A percentile compares a stretch with the other conserved stretches of the same genome.
These are phyloP conservation scores for Archegozetes longisetosus DNA, from an alignment of 1,140 invertebrate species.

Conservation along the genomic window DNA sequence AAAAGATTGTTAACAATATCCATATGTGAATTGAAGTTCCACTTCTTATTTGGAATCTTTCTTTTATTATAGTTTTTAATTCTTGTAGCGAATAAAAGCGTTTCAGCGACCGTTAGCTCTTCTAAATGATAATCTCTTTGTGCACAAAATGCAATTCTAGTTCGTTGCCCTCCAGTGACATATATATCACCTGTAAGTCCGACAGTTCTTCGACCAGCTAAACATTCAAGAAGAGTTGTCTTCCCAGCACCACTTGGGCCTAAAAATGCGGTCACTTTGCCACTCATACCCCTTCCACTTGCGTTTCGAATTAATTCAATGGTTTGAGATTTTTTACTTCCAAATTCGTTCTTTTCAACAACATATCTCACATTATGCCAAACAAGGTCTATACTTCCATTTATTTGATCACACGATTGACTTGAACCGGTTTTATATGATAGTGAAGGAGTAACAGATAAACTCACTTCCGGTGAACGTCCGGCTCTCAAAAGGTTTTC, in stretches of 20 bases:
- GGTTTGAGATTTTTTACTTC: too few relatives aligned
- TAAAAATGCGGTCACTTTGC: conserved; percentile 37
- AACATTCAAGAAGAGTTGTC: conserved; percentile 30
- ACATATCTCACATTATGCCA: too few relatives aligned
- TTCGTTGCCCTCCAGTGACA: not conserved
- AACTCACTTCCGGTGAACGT: too few relatives aligned
- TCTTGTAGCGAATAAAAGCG: conserved; percentile 81
- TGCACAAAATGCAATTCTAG: conserved; percentile 11
- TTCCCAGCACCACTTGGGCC: conserved; percentile 45
- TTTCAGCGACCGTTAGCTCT: conserved; percentile 70
- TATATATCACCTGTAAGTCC: conserved; percentile 5
- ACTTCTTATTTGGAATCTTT: too few relatives aligned
- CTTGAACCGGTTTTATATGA: too few relatives aligned
- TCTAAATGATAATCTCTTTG: conserved; percentile 80
- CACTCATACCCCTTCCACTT: too few relatives aligned
- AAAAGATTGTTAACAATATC: conserved; percentile 5
- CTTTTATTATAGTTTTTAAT: conserved; percentile 41
- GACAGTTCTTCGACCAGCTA: conserved; percentile 17
- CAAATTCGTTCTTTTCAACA: too few relatives aligned
- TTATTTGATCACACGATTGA: too few relatives aligned
- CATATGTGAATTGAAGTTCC: not conserved
- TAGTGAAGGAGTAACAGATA: too few relatives aligned
- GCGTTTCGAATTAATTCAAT: too few relatives aligned
- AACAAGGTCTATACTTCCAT: too few relatives aligned
- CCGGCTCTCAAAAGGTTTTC: too few relatives aligned